Evolutionary conservation across 2,113 vertebrate genomes (phyloP).

Genomic region (Corythaeola cristata): DNA sequence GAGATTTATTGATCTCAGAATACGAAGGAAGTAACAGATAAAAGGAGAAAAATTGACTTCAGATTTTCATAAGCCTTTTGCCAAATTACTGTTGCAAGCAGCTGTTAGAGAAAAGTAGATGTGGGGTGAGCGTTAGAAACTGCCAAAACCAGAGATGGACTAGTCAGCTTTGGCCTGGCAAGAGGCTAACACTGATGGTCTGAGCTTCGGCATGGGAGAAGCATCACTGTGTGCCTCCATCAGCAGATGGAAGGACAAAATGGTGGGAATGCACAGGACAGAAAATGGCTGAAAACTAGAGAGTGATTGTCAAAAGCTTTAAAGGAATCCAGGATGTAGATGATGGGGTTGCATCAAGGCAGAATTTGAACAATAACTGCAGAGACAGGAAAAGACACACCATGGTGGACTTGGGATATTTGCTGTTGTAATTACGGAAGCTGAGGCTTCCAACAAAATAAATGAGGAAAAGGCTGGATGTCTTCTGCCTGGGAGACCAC

Average conservation of each 20-base stretch:
- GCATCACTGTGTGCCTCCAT: not conserved
- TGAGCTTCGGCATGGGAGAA: not conserved
- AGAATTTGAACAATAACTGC: not conserved
- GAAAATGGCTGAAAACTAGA: not conserved
- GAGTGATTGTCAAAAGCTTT: not conserved
- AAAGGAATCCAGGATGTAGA: not conserved
- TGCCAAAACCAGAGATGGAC: not conserved
- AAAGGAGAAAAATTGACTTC: not conserved
- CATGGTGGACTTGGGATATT: too few species aligned
- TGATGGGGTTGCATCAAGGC: not conserved
- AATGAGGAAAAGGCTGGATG: not conserved
- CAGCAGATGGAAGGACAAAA: not conserved
- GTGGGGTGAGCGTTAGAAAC: not conserved
- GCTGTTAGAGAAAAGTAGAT: not conserved
- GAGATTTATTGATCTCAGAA: not conserved
- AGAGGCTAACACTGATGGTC: not conserved
- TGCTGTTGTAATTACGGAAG: not conserved
- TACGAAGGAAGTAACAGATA: not conserved
- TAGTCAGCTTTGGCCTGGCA: not conserved
- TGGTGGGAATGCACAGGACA: not conserved
- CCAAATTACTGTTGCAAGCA: not conserved
- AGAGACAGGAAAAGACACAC: not conserved
- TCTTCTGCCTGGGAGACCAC: not conserved
- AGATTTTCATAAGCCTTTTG: not conserved
- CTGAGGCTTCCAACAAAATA: not conserved